A percentile compares a stretch with the other conserved stretches of the same genome.
Evolutionary conservation across 2,797 vertebrate genomes (phyloP).

Genomic region (Natrix natrix): DNA sequence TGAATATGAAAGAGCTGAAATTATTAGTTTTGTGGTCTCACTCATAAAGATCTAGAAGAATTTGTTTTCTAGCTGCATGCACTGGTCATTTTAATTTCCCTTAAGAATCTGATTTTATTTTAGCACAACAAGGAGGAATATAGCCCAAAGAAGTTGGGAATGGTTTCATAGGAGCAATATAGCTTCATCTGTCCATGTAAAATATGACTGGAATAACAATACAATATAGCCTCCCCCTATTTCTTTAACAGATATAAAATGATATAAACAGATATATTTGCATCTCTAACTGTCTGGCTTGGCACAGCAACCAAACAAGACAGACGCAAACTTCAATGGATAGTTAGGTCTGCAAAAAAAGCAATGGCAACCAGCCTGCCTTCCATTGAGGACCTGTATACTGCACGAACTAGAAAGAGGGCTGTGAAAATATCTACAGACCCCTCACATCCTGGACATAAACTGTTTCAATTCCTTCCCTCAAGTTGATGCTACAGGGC

Average conservation of each 20-base stretch:
- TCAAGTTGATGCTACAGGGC: neutral
- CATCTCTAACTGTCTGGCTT: neutral
- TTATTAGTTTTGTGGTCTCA: constrained; percentile 20
- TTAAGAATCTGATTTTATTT: neutral
- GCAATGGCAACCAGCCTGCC: neutral
- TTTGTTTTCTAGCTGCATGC: neutral
- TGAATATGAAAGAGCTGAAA: constrained; percentile 33
- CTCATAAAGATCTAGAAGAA: constrained; percentile 1
- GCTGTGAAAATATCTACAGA: neutral
- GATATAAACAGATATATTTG: neutral
- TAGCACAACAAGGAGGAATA: neutral
- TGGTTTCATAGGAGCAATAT: neutral
- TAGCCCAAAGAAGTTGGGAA: neutral
- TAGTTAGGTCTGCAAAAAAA: neutral
- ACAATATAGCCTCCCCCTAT: neutral
- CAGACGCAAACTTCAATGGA: neutral
- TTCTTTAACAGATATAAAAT: neutral
- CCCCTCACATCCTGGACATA: neutral
- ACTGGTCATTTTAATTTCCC: constrained; percentile 21
- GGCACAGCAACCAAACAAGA: neutral
- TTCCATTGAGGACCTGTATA: neutral
- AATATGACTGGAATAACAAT: neutral
- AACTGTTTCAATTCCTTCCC: neutral
- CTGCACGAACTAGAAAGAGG: neutral
- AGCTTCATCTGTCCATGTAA: neutral